Conservation (phyloP, 2,113 vertebrate genomes). For the Oophaga pumilio region DNA sequence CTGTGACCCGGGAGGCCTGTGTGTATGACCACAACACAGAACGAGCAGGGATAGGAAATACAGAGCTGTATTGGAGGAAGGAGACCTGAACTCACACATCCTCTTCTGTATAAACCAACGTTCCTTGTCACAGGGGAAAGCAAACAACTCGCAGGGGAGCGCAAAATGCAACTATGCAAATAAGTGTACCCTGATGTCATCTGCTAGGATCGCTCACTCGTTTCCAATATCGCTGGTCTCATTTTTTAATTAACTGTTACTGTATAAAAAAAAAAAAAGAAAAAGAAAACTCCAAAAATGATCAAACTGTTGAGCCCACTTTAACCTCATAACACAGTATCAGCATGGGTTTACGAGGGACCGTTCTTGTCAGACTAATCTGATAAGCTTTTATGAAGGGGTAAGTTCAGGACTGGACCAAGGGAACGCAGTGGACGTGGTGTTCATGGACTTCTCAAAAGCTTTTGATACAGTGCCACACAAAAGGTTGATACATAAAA, state of each 20-base stretch:
- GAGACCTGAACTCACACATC: conserved; percentile 34
- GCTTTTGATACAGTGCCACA: too few relatives aligned
- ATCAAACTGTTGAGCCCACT: not conserved
- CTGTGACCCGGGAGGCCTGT: conserved; percentile 55
- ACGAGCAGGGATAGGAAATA: conserved; percentile 57
- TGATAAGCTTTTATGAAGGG: too few relatives aligned
- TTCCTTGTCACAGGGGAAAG: not conserved
- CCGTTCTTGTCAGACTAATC: too few relatives aligned
- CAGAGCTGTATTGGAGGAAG: conserved; percentile 62
- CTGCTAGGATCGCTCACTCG: not conserved
- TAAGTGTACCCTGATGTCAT: not conserved
- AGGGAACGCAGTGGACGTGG: too few relatives aligned
- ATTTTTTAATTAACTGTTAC: not conserved
- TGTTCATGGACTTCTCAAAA: too few relatives aligned
- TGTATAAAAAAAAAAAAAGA: too few relatives aligned
- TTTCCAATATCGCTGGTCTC: not conserved
- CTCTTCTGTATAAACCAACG: conserved; percentile 24
- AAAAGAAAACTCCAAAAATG: not conserved
- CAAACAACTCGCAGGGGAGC: not conserved
- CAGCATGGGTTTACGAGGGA: too few relatives aligned
- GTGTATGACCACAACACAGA: conserved; percentile 60
- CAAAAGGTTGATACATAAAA: too few relatives aligned
- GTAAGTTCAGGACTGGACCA: too few relatives aligned
- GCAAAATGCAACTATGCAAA: conserved; percentile 3
- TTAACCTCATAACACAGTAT: too few relatives aligned